Evolutionary conservation across 2,797 vertebrate species (phyloP).

Genomic region (Malacoraja senta): DNA sequence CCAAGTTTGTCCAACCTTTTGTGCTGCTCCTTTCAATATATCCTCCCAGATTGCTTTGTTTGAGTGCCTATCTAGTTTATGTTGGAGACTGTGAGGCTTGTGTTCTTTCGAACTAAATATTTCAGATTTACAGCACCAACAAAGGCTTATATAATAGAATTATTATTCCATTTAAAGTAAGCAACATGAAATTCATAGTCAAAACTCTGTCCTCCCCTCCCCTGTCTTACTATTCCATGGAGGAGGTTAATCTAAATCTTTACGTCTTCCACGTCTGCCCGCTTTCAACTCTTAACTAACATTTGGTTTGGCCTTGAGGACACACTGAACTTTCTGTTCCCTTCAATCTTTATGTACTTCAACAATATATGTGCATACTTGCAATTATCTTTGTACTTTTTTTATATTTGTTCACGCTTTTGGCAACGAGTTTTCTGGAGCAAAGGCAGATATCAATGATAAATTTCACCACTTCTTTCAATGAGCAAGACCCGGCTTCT

Average conservation of each 20-base stretch:
- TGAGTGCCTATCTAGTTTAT: too few species aligned
- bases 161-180: not conserved
- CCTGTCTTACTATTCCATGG: not conserved
- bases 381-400: not conserved
- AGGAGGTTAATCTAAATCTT: not conserved
- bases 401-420: not conserved
- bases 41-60: too few species aligned
- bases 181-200: not conserved
- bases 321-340: conserved; percentile 22
- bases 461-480: too few species aligned
- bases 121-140: too few species aligned
- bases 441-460: too few species aligned
- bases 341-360: conserved; percentile 12
- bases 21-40: too few species aligned
- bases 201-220: not conserved
- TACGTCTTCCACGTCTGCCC: not conserved
- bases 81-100: too few species aligned
- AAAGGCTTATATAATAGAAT: too few species aligned
- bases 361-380: not conserved
- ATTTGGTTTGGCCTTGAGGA: conserved; percentile 17
- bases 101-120: too few species aligned
- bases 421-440: not conserved
- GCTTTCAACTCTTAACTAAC: not conserved
- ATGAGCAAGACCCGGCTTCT: too few species aligned
- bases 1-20: too few species aligned